A percentile compares a stretch with the other conserved stretches of the same genome.
Evolutionary conservation across 1,140 invertebrate genomes (phyloP).

Genomic region (Diorhabda carinulata): DNA sequence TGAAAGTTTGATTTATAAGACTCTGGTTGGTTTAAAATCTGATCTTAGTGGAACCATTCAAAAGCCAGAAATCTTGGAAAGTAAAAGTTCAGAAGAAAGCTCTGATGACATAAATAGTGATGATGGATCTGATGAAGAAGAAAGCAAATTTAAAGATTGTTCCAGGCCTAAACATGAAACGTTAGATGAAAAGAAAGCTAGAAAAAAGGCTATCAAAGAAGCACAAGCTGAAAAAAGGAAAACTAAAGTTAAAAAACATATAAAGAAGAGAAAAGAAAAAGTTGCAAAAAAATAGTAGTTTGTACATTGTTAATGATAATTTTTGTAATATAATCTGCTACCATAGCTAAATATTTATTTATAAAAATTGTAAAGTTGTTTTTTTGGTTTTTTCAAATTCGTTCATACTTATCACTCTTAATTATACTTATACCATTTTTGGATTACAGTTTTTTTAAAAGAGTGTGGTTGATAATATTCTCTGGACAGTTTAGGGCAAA

Average conservation of each 20-base stretch:
- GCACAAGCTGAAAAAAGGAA: slow-evolving; percentile 88
- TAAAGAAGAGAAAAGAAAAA: slow-evolving; percentile 88
- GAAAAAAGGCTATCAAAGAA: slow-evolving; percentile 83
- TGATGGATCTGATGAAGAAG: slow-evolving; percentile 46
- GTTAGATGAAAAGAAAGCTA: slow-evolving; percentile 75
- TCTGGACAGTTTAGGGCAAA: slow-evolving; percentile 13
- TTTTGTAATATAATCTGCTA: background rate
- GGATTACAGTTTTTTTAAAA: too few relatives aligned
- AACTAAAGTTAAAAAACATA: slow-evolving; percentile 90
- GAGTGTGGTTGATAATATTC: too few relatives aligned
- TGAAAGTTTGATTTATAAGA: slow-evolving; percentile 77
- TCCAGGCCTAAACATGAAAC: slow-evolving; percentile 83
- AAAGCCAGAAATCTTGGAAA: slow-evolving; percentile 55
- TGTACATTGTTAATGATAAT: background rate
- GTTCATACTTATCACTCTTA: too few relatives aligned
- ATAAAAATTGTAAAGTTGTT: background rate
- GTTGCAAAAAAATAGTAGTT: slow-evolving; percentile 16
- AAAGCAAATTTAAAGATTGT: slow-evolving; percentile 62
- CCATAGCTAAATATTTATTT: too few relatives aligned
- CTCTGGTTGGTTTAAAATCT: slow-evolving; percentile 75
- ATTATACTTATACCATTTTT: too few relatives aligned
- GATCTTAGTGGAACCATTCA: slow-evolving; percentile 70
- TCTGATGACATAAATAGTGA: slow-evolving; percentile 46
- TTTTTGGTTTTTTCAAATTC: background rate
- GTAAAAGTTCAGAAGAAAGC: slow-evolving; percentile 49